These are phyloP conservation scores for Corvus hawaiiensis DNA, from an alignment of 2,113 vertebrate genomes.

Conservation along the genomic window DNA sequence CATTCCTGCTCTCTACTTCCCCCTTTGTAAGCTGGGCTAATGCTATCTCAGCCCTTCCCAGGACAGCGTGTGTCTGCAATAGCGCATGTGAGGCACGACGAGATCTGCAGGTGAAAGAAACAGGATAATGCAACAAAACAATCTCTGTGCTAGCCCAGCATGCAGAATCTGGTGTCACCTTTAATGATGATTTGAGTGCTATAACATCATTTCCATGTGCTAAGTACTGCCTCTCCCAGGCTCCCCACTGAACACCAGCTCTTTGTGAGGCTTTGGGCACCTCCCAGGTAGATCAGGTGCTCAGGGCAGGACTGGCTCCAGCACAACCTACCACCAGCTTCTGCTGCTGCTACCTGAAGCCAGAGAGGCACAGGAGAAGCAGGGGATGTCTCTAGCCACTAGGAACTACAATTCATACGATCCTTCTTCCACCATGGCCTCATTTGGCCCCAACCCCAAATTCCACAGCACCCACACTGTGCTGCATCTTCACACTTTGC, in stretches of 20 bases:
- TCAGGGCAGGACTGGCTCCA: not conserved
- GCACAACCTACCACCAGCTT: not conserved
- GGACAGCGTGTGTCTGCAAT: not conserved
- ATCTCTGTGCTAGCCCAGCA: not conserved
- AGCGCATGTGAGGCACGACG: not conserved
- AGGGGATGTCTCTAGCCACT: not conserved
- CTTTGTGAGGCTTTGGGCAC: not conserved
- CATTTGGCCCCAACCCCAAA: not conserved
- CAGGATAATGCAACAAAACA: not conserved
- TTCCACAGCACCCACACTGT: not conserved
- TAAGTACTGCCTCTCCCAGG: not conserved
- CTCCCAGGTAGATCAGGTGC: not conserved
- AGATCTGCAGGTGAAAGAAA: not conserved
- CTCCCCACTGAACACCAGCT: not conserved
- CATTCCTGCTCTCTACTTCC: not conserved
- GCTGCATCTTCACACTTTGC: not conserved
- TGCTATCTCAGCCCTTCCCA: not conserved
- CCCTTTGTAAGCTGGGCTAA: not conserved
- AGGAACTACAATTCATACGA: not conserved
- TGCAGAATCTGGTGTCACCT: not conserved
- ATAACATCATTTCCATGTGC: not conserved
- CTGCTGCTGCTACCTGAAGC: not conserved
- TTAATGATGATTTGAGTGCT: not conserved
- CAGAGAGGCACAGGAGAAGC: not conserved
- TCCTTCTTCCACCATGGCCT: not conserved